Evolutionary conservation across 92 coral and sea anemone species (phyloP).

Genomic region (Porites rus): DNA sequence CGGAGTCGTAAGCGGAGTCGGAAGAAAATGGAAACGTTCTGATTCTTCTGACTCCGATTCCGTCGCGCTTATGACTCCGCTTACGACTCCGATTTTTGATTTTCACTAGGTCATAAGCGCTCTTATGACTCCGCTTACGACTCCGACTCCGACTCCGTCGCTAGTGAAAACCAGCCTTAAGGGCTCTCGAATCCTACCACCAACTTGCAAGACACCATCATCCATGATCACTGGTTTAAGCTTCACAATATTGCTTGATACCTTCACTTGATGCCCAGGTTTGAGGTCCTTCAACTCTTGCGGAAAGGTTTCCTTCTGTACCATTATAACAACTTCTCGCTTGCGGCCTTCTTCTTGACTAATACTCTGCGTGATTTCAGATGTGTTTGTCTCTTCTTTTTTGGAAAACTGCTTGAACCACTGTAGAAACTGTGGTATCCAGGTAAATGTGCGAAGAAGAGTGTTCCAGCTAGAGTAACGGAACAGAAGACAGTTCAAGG

Average conservation of each 20-base stretch:
- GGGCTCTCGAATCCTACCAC: constrained; percentile 44
- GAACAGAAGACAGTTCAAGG: background rate
- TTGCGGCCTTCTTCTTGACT: constrained; percentile 47
- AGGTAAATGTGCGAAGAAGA: background rate
- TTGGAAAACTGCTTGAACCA: background rate
- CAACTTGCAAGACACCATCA: constrained; percentile 36
- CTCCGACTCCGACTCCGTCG: too few relatives aligned
- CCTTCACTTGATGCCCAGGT: constrained; percentile 40
- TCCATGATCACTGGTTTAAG: constrained; percentile 56
- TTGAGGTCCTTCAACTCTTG: constrained; percentile 37
- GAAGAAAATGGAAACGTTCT: too few relatives aligned
- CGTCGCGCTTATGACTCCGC: too few relatives aligned
- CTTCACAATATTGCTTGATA: constrained; percentile 27
- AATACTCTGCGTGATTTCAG: constrained; percentile 5
- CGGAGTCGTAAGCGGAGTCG: too few relatives aligned
- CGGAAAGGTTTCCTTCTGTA: constrained; percentile 46
- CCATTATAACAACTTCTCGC: constrained; percentile 20
- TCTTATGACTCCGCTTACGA: too few relatives aligned
- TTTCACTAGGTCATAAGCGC: too few relatives aligned
- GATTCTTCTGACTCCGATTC: too few relatives aligned
- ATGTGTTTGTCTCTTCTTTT: constrained; percentile 11
- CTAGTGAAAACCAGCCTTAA: too few relatives aligned
- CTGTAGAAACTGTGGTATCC: background rate
- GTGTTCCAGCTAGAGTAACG: background rate
- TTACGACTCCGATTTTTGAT: too few relatives aligned